Evolutionary conservation across 2,113 vertebrate genomes (phyloP), one percentile per base, ranked within the genome.

Genomic region (Macaca nemestrina): DNA sequence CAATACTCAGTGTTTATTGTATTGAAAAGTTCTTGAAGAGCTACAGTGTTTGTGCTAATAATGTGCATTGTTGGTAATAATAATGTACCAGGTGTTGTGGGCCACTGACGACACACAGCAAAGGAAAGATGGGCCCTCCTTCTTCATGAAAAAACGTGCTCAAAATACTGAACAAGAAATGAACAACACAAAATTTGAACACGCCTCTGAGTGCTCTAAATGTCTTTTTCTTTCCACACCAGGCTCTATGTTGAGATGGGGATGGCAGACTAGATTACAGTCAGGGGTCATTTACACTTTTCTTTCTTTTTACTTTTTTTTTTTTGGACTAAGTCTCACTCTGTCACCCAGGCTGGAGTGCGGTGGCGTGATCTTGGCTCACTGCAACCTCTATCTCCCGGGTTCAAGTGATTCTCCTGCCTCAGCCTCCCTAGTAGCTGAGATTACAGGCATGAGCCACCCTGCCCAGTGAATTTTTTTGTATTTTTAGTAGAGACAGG

Each of bases 201-300:
- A 38, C 27, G 1, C 6, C 52, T 64, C 20, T 2, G 1, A 35
- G 17, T 0, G 4, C 64, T 25, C n/a, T 38, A 23, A 5, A 8
- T 50, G 8, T 45, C 79, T 76, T 52, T n/a, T 73, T 14, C 72
- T 86, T 8, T 68, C 59, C 40, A 40, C 16, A 3, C 9, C 23
- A 84, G 67, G 35, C 48, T 86, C 80, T 61, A 12, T 17, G 8
- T 70, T 68, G 78, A 85, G 52, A 61, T 4, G 30, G 50, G 20
- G 17, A 27, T 67, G 52, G 23, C n/a, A n/a, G 72, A 38, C 30
- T 50, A n/a, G 32, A 30, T 84, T 70, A 23, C 30, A 52, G 50
- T 55, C 55, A 43, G 68, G 85, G 23, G 61, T 88, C 45, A 64
- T 70, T 90, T 55, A n/a, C 40, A 48, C 32, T 73, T 91, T 82